Percentiles rank a stretch among this genome's conserved stretches.
phyloP scores from a whole-genome alignment of 2,888 invertebrate species.

The Machimus atricapillus region DNA sequence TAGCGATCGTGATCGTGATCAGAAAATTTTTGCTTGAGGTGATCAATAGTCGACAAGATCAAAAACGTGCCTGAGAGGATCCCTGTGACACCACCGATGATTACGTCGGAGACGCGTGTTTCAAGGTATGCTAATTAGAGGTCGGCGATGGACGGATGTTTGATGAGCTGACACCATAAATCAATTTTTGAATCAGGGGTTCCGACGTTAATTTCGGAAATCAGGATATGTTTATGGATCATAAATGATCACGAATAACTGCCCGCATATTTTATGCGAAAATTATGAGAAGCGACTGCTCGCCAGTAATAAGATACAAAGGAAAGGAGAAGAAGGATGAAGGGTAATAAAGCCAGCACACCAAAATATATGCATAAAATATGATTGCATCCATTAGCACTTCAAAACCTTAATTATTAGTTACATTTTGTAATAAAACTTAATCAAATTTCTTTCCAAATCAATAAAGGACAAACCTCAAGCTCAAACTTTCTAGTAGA shows the following conservation, averaged over 20 bases:
- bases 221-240: conserved; percentile 11
- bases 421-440: background rate
- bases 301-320: background rate
- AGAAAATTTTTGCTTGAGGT: conserved; percentile 2
- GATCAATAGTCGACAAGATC: background rate
- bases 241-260: background rate
- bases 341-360: background rate
- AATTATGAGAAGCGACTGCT: background rate
- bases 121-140: conserved; percentile 19
- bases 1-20: background rate
- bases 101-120: conserved; percentile 20
- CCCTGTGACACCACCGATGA: conserved; percentile 14
- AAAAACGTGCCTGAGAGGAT: background rate
- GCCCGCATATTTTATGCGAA: background rate
- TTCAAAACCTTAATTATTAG: background rate
- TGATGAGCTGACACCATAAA: conserved; percentile 14
- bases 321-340: background rate
- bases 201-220: conserved; percentile 6
- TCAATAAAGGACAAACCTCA: background rate
- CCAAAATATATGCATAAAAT: background rate
- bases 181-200: conserved; percentile 9
- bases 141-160: background rate
- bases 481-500: no score
- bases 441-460: background rate
- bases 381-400: background rate